Conservation (phyloP, 2,888 invertebrate species). For the Pheosia gnoma region DNA sequence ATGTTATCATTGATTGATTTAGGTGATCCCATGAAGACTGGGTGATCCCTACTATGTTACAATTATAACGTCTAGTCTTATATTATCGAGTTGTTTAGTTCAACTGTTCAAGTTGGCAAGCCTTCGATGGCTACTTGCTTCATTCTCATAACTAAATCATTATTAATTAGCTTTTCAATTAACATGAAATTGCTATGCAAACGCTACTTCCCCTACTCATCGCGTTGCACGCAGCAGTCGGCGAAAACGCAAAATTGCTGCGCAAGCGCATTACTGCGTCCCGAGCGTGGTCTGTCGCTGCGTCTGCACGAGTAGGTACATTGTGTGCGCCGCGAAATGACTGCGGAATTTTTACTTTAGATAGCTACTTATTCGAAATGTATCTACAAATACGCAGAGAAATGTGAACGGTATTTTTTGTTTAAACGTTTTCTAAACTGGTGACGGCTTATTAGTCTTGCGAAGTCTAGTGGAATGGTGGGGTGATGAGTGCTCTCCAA, state of each 20-base stretch:
- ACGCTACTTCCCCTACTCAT: constrained; percentile 50
- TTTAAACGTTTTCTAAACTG: background rate
- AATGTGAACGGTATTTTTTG: background rate
- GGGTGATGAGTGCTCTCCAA: background rate
- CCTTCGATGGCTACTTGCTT: no score
- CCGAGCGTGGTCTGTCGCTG: constrained; percentile 13
- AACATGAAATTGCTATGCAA: constrained; percentile 39
- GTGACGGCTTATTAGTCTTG: background rate
- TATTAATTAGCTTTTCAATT: background rate
- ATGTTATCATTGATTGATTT: background rate
- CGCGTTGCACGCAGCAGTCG: constrained; percentile 58
- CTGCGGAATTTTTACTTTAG: background rate
- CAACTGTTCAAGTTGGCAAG: no score
- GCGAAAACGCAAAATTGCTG: constrained; percentile 64
- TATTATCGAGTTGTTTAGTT: no score
- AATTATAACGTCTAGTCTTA: no score
- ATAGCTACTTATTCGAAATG: background rate
- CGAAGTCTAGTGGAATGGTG: background rate
- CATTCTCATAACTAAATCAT: background rate
- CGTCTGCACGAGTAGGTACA: background rate
- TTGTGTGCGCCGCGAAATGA: background rate
- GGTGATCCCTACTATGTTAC: no score
- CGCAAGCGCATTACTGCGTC: constrained; percentile 49
- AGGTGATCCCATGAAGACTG: no score
- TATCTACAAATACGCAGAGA: background rate